phyloP scores from a whole-genome alignment of 2,113 vertebrate genomes.

The Embiotoca jacksoni region DNA sequence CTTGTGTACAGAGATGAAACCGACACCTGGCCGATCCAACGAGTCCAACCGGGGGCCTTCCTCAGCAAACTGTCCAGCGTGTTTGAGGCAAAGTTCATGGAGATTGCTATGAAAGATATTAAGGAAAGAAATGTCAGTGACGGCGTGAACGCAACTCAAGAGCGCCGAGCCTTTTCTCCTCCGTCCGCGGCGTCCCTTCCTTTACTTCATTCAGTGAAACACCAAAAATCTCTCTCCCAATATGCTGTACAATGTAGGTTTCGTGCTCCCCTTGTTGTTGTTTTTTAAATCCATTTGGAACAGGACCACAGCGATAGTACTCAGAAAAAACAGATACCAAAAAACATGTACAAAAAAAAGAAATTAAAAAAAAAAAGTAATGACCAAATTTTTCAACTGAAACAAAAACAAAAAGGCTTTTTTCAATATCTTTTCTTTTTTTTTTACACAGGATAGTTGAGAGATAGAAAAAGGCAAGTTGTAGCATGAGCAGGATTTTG shows the following conservation, averaged over 20 bases:
- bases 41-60: neutral
- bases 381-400: constrained; percentile 85
- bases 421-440: neutral
- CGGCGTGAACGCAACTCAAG: constrained; percentile 11
- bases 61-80: neutral
- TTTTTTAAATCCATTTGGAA: constrained; percentile 70
- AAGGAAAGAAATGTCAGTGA: neutral
- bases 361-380: constrained; percentile 64
- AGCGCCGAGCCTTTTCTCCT: neutral
- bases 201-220: constrained; percentile 38
- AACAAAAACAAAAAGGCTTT: constrained; percentile 48
- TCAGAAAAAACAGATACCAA: constrained; percentile 71
- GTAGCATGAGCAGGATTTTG: constrained; percentile 83
- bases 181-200: constrained; percentile 10
- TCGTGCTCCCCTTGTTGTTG: neutral
- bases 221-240: constrained; percentile 8
- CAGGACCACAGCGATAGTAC: constrained; percentile 83
- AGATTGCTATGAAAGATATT: neutral
- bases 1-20: constrained; percentile 23
- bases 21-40: constrained; percentile 18
- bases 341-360: constrained; percentile 37
- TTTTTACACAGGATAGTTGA: constrained; percentile 23
- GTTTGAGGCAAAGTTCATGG: constrained; percentile 31
- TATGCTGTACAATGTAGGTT: constrained; percentile 15
- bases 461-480: constrained; percentile 82